Base-by-base conservation (phyloP, 2,113 vertebrate species). In the Ramphastos sulfuratus region DNA sequence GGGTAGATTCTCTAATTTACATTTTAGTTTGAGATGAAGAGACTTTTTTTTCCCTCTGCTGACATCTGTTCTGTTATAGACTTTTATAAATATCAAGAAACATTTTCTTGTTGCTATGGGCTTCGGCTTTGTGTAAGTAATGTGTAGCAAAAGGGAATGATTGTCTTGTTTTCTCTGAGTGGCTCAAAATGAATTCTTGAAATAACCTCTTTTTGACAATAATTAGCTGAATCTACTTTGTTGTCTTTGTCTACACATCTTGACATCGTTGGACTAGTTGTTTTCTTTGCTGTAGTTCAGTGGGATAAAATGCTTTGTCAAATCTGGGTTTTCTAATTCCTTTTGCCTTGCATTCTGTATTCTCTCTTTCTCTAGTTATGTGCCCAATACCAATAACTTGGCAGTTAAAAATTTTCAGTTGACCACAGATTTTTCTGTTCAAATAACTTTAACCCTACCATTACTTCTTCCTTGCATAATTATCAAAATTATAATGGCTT, bases 41-140 rank as follows among this genome's bases (percentile, higher is more conserved):
- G 25, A 73, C 24, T 10, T 59, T 73, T n/a, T 82, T 85, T 80
- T 80, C 81, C 31, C 39, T 77, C 46, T 87, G 42, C 30, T 86
- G 44, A 55, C 74, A 93, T 95, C 92, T 95, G 85, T 87, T 90
- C 74, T 11, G 17, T 95, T 93, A 42, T 2, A 91, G 59, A 63
- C 83, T 85, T 93, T 94, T 92, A 95, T 87, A 96, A 94, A 95
- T 94, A 94, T 30, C 82, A 84, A 72, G 86, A 82, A 92, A 79
- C 37, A 42, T 87, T 96, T 96, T 87, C 94, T 93, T 91, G 96
- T 96, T 96, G 88, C 93, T 91, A 90, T 89, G 91, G 81, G 83
- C 94, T 84, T 87, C 66, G 50, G 83, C 94, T 84, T 87, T 70
- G 50, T 95, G 21, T 73, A 83, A 94, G 89, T 83, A 94, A 66